These are phyloP conservation scores for Diorhabda sublineata DNA, from an alignment of 1,140 invertebrate genomes.

Conservation along the genomic window DNA sequence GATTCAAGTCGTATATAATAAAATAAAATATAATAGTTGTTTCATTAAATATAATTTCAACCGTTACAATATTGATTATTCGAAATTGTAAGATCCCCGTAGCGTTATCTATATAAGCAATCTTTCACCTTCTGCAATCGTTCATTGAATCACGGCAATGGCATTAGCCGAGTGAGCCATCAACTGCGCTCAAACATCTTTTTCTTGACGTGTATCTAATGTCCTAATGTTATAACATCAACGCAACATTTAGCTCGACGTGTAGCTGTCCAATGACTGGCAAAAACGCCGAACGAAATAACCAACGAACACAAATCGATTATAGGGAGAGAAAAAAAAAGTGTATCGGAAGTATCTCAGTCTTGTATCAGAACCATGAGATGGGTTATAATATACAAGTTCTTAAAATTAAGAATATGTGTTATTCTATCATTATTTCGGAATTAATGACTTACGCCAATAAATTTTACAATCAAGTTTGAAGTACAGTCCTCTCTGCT, in stretches of 20 bases:
- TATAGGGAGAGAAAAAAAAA: neutral
- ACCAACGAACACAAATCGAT: slow-evolving; percentile 9
- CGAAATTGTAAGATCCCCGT: too few relatives aligned
- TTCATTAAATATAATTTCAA: too few relatives aligned
- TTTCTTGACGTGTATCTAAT: neutral
- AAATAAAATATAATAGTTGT: too few relatives aligned
- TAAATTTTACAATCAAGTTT: too few relatives aligned
- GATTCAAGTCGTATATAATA: too few relatives aligned
- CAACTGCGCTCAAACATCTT: neutral
- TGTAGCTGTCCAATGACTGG: slow-evolving; percentile 12
- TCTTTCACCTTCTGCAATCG: neutral
- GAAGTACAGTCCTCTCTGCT: too few relatives aligned
- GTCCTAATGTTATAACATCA: slow-evolving; percentile 4
- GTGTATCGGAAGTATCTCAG: neutral
- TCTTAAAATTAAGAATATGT: too few relatives aligned
- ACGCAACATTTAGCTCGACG: slow-evolving; percentile 4
- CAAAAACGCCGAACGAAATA: neutral
- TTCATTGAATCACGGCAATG: slow-evolving; percentile 6
- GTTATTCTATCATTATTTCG: too few relatives aligned
- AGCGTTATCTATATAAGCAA: too few relatives aligned
- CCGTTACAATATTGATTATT: too few relatives aligned
- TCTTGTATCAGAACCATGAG: slow-evolving; percentile 11
- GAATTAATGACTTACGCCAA: too few relatives aligned
- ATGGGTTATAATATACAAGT: slow-evolving; percentile 5
- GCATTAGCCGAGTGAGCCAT: neutral